Percentiles rank a stretch among this genome's conserved stretches.
Conservation (phyloP, 1,140 invertebrate species). For the Periplaneta americana region DNA sequence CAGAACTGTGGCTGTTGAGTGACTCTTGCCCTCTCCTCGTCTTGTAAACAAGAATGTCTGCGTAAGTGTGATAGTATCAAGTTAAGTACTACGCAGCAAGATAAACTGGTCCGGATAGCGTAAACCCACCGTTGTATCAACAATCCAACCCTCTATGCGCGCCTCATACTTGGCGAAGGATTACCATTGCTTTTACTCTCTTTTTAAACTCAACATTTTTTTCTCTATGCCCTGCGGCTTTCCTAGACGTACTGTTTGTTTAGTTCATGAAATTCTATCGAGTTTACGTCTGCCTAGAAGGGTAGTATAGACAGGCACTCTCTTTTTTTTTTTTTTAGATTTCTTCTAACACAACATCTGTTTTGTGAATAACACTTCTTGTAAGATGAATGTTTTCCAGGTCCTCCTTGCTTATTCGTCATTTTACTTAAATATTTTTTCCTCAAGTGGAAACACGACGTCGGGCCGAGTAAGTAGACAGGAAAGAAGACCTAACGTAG, state of each 20-base stretch:
- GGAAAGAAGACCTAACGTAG: no score
- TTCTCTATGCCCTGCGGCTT: background rate
- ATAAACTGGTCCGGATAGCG: background rate
- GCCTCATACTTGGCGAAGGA: background rate
- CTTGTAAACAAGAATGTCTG: background rate
- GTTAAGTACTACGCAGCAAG: background rate
- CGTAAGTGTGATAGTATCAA: background rate
- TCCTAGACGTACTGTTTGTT: background rate
- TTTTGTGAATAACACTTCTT: background rate
- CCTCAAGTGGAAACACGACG: background rate
- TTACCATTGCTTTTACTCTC: background rate
- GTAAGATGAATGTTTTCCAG: background rate
- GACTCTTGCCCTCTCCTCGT: background rate
- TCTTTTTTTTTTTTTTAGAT: background rate
- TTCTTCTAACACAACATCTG: background rate
- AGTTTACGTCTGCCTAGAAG: background rate
- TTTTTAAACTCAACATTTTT: background rate
- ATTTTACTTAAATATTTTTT: background rate
- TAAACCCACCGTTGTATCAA: background rate
- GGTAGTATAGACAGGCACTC: background rate
- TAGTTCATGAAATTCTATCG: background rate
- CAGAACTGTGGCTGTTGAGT: background rate
- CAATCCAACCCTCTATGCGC: background rate
- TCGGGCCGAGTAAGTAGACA: no score
- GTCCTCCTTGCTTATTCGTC: background rate